These are phyloP conservation scores for Adrianichthys oophorus DNA, from an alignment of 2,797 vertebrate species.

Conservation along the genomic window DNA sequence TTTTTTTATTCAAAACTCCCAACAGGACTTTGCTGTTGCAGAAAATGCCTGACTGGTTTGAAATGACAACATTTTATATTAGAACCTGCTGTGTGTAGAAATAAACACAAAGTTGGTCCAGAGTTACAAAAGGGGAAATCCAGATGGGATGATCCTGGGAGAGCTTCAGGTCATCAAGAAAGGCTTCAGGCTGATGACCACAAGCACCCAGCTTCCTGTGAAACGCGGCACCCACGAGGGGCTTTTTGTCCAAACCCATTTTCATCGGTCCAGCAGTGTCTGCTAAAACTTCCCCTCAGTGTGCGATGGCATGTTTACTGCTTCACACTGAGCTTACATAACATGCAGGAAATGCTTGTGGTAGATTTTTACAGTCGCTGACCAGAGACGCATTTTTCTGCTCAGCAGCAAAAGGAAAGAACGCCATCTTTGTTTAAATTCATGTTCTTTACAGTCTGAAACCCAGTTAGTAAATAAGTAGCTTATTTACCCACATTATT, in stretches of 20 bases:
- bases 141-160: no score
- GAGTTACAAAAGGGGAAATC: no score
- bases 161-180: conserved; percentile 13
- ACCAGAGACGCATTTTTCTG: neutral
- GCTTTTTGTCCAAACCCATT: conserved; percentile 57
- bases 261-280: conserved; percentile 48
- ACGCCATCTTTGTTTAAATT: conserved; percentile 8
- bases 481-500: no score
- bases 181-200: conserved; percentile 46
- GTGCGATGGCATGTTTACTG: neutral
- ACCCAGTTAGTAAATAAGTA: no score
- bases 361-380: neutral
- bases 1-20: no score
- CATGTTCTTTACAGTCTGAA: no score
- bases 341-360: neutral
- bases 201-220: conserved; percentile 55
- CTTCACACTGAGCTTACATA: neutral
- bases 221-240: conserved; percentile 67
- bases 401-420: neutral
- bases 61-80: no score
- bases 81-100: no score
- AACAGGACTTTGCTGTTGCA: no score
- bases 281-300: conserved; percentile 16
- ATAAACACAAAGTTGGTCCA: no score
- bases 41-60: no score